Base-by-base conservation (phyloP, 2,888 invertebrate species). In the Phalera bucephala region DNA sequence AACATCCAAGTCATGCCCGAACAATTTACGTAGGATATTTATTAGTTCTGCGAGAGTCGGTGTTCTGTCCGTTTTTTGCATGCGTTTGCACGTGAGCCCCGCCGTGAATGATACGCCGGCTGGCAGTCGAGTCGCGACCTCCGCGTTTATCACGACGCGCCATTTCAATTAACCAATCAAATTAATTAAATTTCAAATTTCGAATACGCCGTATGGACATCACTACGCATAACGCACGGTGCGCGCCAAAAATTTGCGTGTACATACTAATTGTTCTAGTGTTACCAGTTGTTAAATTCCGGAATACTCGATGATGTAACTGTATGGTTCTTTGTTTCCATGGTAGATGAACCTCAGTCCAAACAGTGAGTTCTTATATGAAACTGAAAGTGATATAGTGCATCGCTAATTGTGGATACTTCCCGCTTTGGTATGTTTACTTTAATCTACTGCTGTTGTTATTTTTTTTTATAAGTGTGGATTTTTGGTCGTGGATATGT, bases 111-210 rank as follows among this genome's bases (percentile, higher is more conserved):
- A 77, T 78, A 83, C 66, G 64, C 72, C 70, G 59, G 64, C 72
- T 67, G 62, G 53, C 86, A 87, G 87, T 87, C 81, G 80, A 65
- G 53, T 50, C 72, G 79, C 84, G 80, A 78, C 86, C 83, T 84
- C 76, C 42, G 42, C 81, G 80, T 66, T 78, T 83, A 84, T 85
- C 87, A 81, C 86, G 83, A 68, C 75, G 64, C 71, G 64, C 70
- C 64, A 63, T 70, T 71, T 68, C 68, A 73, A 80, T 77, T 74
- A 72, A 72, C 72, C 66, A 72, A 77, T 76, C 66, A 65, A 64
- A 50, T 67, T 70, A 69, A 74, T 72, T 61, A 61, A 59, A 64
- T 74, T 66, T 57, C 41, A 63, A 72, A 17, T 29, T 29, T 11
- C 9, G 28, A 28, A 19, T n/a, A 6, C 25, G 10, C 22, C 20